Conservation (phyloP, 2,113 vertebrate species). For the Polypterus bichir region DNA sequence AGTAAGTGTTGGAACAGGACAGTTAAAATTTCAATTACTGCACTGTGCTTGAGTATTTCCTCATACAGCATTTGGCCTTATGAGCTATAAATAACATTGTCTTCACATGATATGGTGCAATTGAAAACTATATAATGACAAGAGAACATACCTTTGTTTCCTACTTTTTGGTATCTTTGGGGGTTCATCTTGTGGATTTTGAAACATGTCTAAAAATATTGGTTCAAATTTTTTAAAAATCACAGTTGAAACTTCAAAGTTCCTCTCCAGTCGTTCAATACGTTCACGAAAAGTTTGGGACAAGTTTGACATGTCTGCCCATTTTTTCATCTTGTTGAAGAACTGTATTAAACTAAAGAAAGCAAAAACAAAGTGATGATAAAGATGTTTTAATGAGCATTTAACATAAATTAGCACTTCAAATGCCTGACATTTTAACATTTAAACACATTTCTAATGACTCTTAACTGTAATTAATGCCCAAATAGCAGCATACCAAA, state of each 20-base stretch:
- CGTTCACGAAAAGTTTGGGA: conserved; percentile 75
- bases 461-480: too few species aligned
- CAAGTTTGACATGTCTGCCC: conserved; percentile 91
- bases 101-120: too few species aligned
- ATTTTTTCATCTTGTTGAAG: conserved; percentile 97
- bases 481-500: too few species aligned
- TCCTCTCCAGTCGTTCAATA: conserved; percentile 78
- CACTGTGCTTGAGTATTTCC: too few species aligned
- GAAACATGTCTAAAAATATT: conserved; percentile 93
- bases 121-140: background rate
- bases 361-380: conserved; percentile 13
- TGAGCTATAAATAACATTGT: too few species aligned
- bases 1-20: too few species aligned
- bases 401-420: too few species aligned
- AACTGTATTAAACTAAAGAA: conserved; percentile 84
- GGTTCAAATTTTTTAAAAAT: conserved; percentile 95
- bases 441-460: too few species aligned
- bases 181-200: conserved; percentile 70
- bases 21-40: too few species aligned
- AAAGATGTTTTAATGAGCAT: conserved; percentile 8
- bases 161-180: conserved; percentile 71
- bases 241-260: conserved; percentile 91
- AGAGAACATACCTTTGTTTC: conserved; percentile 66
- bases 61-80: too few species aligned
- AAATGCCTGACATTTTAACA: too few species aligned